phyloP scores from a whole-genome alignment of 2,888 invertebrate species.

The Oasisia sp. region DNA sequence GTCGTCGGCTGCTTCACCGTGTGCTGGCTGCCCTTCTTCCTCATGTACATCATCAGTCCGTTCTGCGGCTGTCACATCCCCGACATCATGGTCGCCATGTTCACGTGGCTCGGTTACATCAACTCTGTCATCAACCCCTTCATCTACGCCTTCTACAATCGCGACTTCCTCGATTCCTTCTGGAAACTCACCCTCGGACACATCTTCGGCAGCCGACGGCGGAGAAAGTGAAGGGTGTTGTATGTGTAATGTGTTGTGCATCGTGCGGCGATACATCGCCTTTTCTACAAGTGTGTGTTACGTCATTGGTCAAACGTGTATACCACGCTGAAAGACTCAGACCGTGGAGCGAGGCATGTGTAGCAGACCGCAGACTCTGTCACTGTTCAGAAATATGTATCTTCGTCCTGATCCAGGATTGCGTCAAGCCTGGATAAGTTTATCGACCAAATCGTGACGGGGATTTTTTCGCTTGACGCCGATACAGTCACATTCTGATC shows the following conservation, averaged over 20 bases:
- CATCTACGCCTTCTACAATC: slow-evolving; percentile 89
- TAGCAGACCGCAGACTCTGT: neutral
- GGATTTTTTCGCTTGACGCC: neutral
- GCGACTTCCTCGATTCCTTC: slow-evolving; percentile 68
- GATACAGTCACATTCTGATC: too few species aligned
- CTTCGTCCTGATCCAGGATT: neutral
- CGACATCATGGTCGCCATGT: slow-evolving; percentile 74
- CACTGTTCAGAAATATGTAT: neutral
- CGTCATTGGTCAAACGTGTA: neutral
- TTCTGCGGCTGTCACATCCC: slow-evolving; percentile 74
- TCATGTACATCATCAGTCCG: slow-evolving; percentile 83
- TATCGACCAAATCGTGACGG: neutral
- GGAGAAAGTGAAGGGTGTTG: neutral
- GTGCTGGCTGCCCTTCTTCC: slow-evolving; percentile 89
- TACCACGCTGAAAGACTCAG: neutral
- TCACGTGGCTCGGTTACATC: slow-evolving; percentile 89
- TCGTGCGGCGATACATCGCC: neutral
- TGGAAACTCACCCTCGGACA: slow-evolving; percentile 79
- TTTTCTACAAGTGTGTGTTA: neutral
- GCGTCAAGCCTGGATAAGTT: neutral
- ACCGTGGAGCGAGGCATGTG: neutral
- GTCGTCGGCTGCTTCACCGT: slow-evolving; percentile 89
- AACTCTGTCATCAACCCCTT: slow-evolving; percentile 91
- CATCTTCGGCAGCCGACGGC: slow-evolving; percentile 14
- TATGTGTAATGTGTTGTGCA: neutral